Evolutionary conservation across 35 echinoderm and acorn worm species (phyloP), one percentile per base, ranked within the genome.

Genomic region (Lytechinus pictus): DNA sequence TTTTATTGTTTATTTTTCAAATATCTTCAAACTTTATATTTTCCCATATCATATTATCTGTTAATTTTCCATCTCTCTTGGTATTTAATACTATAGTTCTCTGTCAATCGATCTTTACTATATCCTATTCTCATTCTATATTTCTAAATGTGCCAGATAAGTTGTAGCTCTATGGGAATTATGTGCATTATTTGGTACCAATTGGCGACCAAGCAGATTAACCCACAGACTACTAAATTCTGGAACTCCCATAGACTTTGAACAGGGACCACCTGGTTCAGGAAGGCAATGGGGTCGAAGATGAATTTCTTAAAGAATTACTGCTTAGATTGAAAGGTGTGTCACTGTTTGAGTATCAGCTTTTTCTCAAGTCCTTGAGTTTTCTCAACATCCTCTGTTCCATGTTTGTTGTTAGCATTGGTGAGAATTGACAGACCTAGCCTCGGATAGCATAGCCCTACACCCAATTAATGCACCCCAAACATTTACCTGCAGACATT

Each of bases 301-400:
- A 44, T 44, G 33, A 44, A 44, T 44, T 44, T 44, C 33, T 44
- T 44, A 44, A 44, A 79, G 66, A 79, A 79, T 79, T 24, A 16
- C 19, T n/a, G 66, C 1, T 24, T 7, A 24, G 16, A 16, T 16
- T 79, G 21, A 79, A 24, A 79, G 66, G 66, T 16, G 66, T 79
- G 66, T 79, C 66, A 79, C 21, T 79, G 14, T 79, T 79, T 79
- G 66, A 79, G 66, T 24, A n/a, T 79, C 66, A 24, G 66, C 66
- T 79, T 79, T 79, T 79, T 79, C 66, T n/a, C 66, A 79, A 79
- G 66, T 79, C 66, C 66, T 79, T 79, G 66, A 79, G 66, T 79
- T 79, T n/a, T 79, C 19, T 79, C 66, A 79, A 79, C 66, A 79
- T 24, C 19, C 19, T 24, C 66, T 79, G 66, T 7, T 44, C 66